Conservation (phyloP, 2,113 vertebrate genomes). For the Chiloscyllium plagiosum region DNA sequence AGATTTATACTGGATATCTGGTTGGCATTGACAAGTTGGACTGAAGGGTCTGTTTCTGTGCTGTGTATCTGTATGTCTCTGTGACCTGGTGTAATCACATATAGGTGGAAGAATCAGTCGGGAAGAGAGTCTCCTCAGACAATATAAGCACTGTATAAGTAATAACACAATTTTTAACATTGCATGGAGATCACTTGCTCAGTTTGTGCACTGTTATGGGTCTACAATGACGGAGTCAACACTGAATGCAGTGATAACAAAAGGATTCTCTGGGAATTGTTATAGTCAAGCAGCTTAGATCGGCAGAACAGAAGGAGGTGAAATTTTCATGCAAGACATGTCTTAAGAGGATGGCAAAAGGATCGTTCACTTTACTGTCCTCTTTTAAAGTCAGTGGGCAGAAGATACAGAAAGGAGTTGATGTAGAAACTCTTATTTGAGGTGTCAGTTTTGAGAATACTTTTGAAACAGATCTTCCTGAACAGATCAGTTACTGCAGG, state of each 20-base stretch:
- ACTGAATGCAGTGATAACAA: no score
- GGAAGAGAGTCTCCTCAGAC: not conserved
- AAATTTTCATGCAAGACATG: not conserved
- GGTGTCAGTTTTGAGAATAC: not conserved
- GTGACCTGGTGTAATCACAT: not conserved
- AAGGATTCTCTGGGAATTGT: not conserved
- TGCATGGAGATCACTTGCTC: not conserved
- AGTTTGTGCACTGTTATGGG: not conserved
- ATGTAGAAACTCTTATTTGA: not conserved
- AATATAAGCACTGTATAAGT: not conserved
- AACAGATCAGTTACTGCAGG: not conserved
- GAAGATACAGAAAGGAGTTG: not conserved
- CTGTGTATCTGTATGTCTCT: no score
- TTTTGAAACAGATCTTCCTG: not conserved
- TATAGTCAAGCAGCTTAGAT: not conserved
- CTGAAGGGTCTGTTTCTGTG: no score
- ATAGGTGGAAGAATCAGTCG: not conserved
- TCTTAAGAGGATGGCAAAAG: no score
- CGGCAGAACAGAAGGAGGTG: not conserved
- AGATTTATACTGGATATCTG: no score
- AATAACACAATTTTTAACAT: not conserved
- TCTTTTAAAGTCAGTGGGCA: not conserved
- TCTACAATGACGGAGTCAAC: not conserved
- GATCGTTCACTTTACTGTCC: not conserved
- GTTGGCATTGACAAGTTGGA: no score